Evolutionary conservation across 1,140 invertebrate genomes (phyloP), one percentile per base, ranked within the genome.

Genomic region (Psix sp.): DNA sequence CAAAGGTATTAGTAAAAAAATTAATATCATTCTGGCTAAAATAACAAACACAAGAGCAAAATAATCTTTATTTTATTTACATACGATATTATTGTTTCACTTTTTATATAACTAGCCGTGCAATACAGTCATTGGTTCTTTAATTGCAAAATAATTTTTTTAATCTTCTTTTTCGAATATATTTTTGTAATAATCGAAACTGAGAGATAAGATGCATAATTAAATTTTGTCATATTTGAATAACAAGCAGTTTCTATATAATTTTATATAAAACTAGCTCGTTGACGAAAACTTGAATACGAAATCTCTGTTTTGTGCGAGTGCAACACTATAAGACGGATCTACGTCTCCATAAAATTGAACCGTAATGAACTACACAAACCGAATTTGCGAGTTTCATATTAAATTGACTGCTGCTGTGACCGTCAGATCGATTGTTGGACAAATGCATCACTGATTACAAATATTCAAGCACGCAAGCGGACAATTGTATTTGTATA

Each of bases 311-410:
- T 11, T 45, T 20, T 29, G 38, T 7, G 26, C 7, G 54, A 59
- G 24, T 59, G 18, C 21, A 11, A 10, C 26, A 13, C 20, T 16
- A n/a, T 13, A 36, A 54, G 20, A 20, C 15, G 26, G 6, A 13
- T 29, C 2, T n/a, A 40, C 17, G 14, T 36, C 39, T 56, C 26
- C 7, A 11, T 20, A 11, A 11, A 45, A 31, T 10, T 20, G 11
- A n/a, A 6, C 6, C 26, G 52, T 62, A 62, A 49, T 33, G 42
- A 62, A 62, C 24, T 31, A 43, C 26, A 18, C 56, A 60, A 60
- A 60, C 56, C 40, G 18, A 60, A 49, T 48, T 60, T 48, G 18
- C 43, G 7, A 49, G 43, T 26, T 60, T 60, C 51, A 43, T 33
- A 21, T 39, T 35, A 33, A 33, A 45, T 35, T 45, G 56, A 39